Percentiles rank a stretch among this genome's conserved stretches.
These are phyloP conservation scores for Grallaria varia DNA, from an alignment of 2,113 vertebrate genomes.

Conservation along the genomic window DNA sequence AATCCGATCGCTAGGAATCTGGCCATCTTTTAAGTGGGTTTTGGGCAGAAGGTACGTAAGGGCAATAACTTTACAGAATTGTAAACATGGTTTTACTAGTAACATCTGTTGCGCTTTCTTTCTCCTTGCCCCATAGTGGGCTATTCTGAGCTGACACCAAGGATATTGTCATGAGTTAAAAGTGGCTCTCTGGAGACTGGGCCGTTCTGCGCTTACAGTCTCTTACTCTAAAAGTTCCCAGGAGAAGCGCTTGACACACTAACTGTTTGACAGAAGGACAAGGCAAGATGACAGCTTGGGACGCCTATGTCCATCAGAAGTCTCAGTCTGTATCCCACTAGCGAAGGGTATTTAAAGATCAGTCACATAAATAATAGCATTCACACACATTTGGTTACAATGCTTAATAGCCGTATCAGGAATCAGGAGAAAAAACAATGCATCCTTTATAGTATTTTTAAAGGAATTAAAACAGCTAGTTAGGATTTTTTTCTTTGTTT, in stretches of 20 bases:
- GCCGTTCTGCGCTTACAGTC: conserved; percentile 18
- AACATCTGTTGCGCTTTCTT: conserved; percentile 84
- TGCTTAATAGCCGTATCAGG: conserved; percentile 17
- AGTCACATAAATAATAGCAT: conserved; percentile 53
- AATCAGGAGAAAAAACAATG: conserved; percentile 36
- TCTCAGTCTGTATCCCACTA: conserved; percentile 36
- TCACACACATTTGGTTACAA: conserved; percentile 37
- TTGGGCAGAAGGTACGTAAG: conserved; percentile 38
- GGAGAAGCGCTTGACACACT: conserved; percentile 70
- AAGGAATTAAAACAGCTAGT: background rate
- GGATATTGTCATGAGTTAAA: conserved; percentile 75
- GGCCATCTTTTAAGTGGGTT: background rate
- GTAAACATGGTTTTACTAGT: conserved; percentile 81
- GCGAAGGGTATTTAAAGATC: conserved; percentile 63
- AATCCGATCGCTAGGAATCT: background rate
- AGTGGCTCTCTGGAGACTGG: conserved; percentile 76
- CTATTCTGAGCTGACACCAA: conserved; percentile 77
- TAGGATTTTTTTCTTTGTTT: background rate
- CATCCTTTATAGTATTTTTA: conserved; percentile 25
- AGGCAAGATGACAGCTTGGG: conserved; percentile 63
- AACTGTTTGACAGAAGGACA: conserved; percentile 70
- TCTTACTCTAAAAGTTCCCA: conserved; percentile 46
- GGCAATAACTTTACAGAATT: conserved; percentile 66
- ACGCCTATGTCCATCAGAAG: conserved; percentile 33
- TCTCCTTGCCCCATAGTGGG: conserved; percentile 77